phyloP scores from a whole-genome alignment of 2,113 vertebrate genomes.

The Gorsachius goisagi region DNA sequence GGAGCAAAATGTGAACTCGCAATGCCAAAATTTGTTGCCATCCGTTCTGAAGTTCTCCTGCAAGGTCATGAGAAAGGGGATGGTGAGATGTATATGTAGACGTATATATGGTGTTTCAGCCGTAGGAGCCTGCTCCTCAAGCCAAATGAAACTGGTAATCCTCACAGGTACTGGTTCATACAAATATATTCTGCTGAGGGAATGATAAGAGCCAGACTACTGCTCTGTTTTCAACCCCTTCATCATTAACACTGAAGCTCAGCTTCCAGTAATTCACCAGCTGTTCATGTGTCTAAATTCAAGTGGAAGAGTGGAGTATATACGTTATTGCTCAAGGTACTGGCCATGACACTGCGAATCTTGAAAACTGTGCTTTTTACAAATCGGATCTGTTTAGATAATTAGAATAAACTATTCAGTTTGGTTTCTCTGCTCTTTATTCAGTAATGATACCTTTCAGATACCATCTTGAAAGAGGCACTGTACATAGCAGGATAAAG shows the following conservation, averaged over 20 bases:
- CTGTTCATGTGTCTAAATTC: not conserved
- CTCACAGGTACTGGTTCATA: not conserved
- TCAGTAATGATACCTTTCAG: not conserved
- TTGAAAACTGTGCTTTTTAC: not conserved
- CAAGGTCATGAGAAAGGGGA: not conserved
- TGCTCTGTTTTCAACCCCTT: not conserved
- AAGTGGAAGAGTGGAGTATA: not conserved
- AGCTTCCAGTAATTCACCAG: not conserved
- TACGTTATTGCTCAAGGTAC: not conserved
- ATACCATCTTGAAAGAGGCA: not conserved
- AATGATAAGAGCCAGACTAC: not conserved
- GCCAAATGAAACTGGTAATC: not conserved
- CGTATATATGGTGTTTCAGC: not conserved
- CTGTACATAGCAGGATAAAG: not conserved
- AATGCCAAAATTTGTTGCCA: not conserved
- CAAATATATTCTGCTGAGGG: not conserved
- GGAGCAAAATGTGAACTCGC: not conserved
- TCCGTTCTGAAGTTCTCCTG: not conserved
- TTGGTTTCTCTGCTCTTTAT: not conserved
- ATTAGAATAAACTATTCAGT: not conserved
- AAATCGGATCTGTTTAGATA: not conserved
- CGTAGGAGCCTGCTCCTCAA: not conserved
- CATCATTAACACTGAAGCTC: not conserved
- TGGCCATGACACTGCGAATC: not conserved
- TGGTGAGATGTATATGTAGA: not conserved